Base-by-base conservation (phyloP, 2,888 invertebrate species). In the Lagria hirta region DNA sequence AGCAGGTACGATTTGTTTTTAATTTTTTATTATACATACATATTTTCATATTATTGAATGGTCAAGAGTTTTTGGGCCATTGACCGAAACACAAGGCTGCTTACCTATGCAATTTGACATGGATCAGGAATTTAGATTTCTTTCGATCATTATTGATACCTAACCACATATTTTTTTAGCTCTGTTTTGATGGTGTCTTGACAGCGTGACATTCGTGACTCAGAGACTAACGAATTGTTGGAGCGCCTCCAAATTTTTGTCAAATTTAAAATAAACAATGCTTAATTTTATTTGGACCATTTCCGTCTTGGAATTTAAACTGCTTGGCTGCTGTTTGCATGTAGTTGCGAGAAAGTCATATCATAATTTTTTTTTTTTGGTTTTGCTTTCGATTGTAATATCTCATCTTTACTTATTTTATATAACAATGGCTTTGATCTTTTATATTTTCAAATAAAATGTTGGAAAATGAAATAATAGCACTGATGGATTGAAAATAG, bases 71-170 rank as follows among this genome's bases (percentile, higher is more conserved):
- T n/a, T 30, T 38, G 50, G 57, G 57, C 45, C 57, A 52, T 53
- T 54, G 52, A 55, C 54, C 54, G 36, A 51, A 46, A 45, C n/a
- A n/a, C 53, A 59, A 57, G 57, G 54, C 42, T n/a, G n/a, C n/a
- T 51, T 48, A 51, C 57, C 52, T 52, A 54, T 54, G 55, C 55
- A 54, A 50, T 51, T 55, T 52, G 48, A 37, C 43, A 30, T 47
- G 41, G 54, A 47, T 54, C 49, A 53, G 26, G 26, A 45, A 34
- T 42, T 7, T 8, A 11, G 35, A 4, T 46, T 40, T 41, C 22
- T 11, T 12, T 18, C 10, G 42, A 42, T 36, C n/a, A n/a, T 12
- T 26, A 36, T 36, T 8, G 37, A 29, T 12, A 23, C 22, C 37
- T 36, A 36, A 37, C 37, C 37, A 21, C 28, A 37, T 27, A 18